Evolutionary conservation across 2,797 vertebrate species (phyloP).

Genomic region (Setipinna tenuifilis): DNA sequence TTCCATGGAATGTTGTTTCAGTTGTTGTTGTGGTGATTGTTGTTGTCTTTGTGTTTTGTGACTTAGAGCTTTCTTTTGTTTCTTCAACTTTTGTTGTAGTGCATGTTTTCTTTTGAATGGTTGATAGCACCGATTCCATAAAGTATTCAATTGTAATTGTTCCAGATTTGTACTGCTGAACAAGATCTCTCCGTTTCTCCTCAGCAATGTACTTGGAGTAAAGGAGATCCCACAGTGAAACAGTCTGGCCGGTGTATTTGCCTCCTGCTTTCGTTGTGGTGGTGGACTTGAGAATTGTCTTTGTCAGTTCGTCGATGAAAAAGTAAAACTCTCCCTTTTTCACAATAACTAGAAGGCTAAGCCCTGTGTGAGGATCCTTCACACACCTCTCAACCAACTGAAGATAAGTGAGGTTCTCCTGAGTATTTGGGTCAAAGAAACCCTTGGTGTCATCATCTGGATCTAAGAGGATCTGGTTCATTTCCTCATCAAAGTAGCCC

Average conservation of each 20-base stretch:
- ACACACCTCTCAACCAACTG: slow-evolving; percentile 53
- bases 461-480: slow-evolving; percentile 49
- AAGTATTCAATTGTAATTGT: slow-evolving; percentile 63
- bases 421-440: slow-evolving; percentile 67
- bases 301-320: slow-evolving; percentile 60
- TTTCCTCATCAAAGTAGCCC: slow-evolving; percentile 66
- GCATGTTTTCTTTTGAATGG: slow-evolving; percentile 60
- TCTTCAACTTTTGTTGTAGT: slow-evolving; percentile 33
- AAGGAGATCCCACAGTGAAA: slow-evolving; percentile 81
- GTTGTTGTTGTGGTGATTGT: slow-evolving; percentile 46
- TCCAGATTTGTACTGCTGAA: slow-evolving; percentile 73
- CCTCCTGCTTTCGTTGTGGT: slow-evolving; percentile 58
- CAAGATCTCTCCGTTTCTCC: slow-evolving; percentile 71
- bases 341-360: slow-evolving; percentile 56
- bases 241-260: slow-evolving; percentile 65
- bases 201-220: slow-evolving; percentile 82
- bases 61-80: slow-evolving; percentile 59
- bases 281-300: slow-evolving; percentile 45
- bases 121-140: slow-evolving; percentile 64
- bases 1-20: slow-evolving; percentile 57
- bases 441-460: slow-evolving; percentile 59
- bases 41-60: slow-evolving; percentile 25
- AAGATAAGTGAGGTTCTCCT: slow-evolving; percentile 54
- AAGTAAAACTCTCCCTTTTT: slow-evolving; percentile 39
- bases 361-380: slow-evolving; percentile 48